A percentile compares a stretch with the other conserved stretches of the same genome.
phyloP scores from a whole-genome alignment of 2,888 invertebrate genomes.

The Omphaloscelis lunosa region DNA sequence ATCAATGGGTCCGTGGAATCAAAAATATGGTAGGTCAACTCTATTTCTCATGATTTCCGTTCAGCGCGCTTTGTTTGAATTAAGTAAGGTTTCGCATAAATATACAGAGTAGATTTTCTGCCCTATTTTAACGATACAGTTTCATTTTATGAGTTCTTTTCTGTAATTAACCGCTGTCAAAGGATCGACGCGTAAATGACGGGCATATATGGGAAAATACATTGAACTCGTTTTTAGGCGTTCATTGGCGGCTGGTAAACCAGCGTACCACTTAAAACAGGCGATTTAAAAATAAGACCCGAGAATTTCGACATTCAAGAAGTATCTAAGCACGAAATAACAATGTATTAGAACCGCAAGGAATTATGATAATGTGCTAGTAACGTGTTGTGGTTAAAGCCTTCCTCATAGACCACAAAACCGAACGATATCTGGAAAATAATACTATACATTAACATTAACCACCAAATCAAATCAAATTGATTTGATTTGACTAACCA shows the following conservation, averaged over 20 bases:
- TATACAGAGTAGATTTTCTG: not conserved
- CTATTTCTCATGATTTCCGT: not conserved
- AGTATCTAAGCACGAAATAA: conserved; percentile 27
- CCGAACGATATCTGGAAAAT: conserved; percentile 16
- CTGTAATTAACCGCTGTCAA: conserved; percentile 27
- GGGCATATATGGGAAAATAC: conserved; percentile 2
- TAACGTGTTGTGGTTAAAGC: conserved; percentile 48
- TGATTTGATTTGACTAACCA: too few relatives aligned
- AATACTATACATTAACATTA: conserved; percentile 8
- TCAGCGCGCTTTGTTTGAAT: not conserved
- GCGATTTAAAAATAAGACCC: not conserved
- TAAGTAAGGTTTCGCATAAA: too few relatives aligned
- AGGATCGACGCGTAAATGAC: conserved; percentile 13
- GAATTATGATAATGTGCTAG: conserved; percentile 26
- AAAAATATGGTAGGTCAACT: not conserved
- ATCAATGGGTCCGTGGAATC: too few relatives aligned
- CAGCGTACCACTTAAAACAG: not conserved
- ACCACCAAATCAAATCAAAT: too few relatives aligned
- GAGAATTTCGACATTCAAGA: conserved; percentile 10
- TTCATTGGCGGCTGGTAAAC: not conserved
- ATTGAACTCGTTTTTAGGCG: conserved; percentile 6
- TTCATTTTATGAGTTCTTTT: conserved; percentile 11
- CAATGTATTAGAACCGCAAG: conserved; percentile 39
- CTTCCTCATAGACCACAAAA: conserved; percentile 18
- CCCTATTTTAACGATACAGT: not conserved